Percentiles rank a stretch among this genome's conserved stretches.
phyloP scores from a whole-genome alignment of 2,888 invertebrate genomes.

The Ormyrus thymus region DNA sequence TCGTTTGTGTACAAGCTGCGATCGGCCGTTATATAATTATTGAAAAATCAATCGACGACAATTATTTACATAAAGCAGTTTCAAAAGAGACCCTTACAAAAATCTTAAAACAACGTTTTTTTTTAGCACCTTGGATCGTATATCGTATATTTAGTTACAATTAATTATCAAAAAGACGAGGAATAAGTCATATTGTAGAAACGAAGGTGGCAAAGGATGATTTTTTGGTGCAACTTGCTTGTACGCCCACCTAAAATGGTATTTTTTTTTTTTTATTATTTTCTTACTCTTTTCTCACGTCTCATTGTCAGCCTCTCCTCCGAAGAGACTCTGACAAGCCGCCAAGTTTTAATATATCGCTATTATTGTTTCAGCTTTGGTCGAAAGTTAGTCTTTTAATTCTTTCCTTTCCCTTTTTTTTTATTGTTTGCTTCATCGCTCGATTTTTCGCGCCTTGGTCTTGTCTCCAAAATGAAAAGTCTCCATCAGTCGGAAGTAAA shows the following conservation, averaged over 20 bases:
- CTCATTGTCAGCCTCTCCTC: constrained; percentile 4
- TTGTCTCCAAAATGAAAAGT: too few relatives aligned
- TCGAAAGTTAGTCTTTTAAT: constrained; percentile 52
- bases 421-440: constrained; percentile 9
- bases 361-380: constrained; percentile 62
- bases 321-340: constrained; percentile 23
- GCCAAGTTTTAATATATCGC: constrained; percentile 43
- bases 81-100: too few relatives aligned
- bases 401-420: constrained; percentile 34
- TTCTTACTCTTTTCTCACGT: background rate
- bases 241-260: constrained; percentile 38
- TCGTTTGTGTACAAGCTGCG: background rate
- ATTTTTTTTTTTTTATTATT: constrained; percentile 29
- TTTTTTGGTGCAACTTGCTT: constrained; percentile 45
- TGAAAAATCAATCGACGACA: background rate
- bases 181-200: background rate
- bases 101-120: too few relatives aligned
- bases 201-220: background rate
- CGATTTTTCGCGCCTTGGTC: background rate
- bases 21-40: background rate
- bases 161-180: background rate
- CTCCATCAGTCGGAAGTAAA: too few relatives aligned
- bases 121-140: too few relatives aligned
- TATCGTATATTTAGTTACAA: too few relatives aligned
- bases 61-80: too few relatives aligned